Base-by-base conservation (phyloP, 2,113 vertebrate species). In the Spilogale gracilis region DNA sequence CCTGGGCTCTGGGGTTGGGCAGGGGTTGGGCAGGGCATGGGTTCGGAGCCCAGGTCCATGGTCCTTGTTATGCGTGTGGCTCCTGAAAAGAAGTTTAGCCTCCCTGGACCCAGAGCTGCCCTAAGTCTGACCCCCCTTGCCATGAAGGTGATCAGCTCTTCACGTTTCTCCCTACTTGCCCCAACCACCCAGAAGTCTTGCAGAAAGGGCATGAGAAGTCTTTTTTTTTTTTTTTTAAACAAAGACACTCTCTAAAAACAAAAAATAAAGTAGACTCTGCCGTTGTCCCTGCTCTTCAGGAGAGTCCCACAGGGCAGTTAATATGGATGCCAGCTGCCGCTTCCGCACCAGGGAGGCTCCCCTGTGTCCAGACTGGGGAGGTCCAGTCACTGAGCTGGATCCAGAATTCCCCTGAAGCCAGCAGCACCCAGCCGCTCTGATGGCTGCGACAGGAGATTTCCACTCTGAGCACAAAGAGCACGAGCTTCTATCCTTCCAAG, bases 181-280 rank as follows among this genome's bases (percentile, higher is more conserved):
- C 3, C 13, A 56, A 21, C 2, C 21, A 32, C n/a, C 4, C 5
- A 58, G 45, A 27, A 30, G 21, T 9, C 20, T 25, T n/a, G 27
- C 2, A 13, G 30, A 43, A 52, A 14, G 45, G 16, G 60, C 10
- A 16, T 3, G 3, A 43, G 12, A 81, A 79, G 11, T 52, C 32
- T 25, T 27, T 56, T 60, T 61, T 60, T 18, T n/a, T n/a, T n/a
- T n/a, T n/a, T n/a, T n/a, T n/a, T 38, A 38, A 94, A 80, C 67
- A 61, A 79, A 95, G 67, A 48, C 17, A 25, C 43, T 60, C 25
- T 96, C 90, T 96, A 21, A 92, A 94, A 87, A n/a, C 27, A 76
- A 9, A 61, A 76, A 18, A 67, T 27, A 58, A 67, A 93, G 50
- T 56, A 73, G 27, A 30, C 30, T 38, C 21, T 79, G 54, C 54